Conservation (phyloP, 1,140 invertebrate species). For the Pogonus chalceus region DNA sequence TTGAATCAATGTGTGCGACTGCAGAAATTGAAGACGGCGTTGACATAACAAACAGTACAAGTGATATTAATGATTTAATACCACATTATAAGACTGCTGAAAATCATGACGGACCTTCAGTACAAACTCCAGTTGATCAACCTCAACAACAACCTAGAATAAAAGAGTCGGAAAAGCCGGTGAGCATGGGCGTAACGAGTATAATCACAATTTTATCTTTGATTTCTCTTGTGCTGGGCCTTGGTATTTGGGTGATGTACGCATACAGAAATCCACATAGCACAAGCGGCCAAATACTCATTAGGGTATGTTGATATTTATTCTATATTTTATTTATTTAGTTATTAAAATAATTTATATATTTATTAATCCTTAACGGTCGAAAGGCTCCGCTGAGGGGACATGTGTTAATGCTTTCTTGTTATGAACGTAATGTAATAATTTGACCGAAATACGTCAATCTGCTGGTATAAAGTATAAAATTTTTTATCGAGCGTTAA, state of each 20-base stretch:
- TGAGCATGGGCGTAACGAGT: slow-evolving; percentile 44
- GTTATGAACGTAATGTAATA: background rate
- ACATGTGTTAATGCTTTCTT: no score
- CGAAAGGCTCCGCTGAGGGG: no score
- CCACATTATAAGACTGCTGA: background rate
- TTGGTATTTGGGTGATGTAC: slow-evolving; percentile 73
- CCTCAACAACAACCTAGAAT: background rate
- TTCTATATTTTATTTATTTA: no score
- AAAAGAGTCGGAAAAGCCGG: slow-evolving; percentile 18
- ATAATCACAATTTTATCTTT: slow-evolving; percentile 57
- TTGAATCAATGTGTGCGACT: slow-evolving; percentile 34
- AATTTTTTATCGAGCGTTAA: no score
- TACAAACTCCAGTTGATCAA: background rate
- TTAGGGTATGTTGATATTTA: slow-evolving; percentile 63
- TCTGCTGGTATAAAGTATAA: no score
- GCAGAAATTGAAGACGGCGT: background rate
- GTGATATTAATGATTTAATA: background rate
- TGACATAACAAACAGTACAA: background rate
- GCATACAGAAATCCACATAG: slow-evolving; percentile 94
- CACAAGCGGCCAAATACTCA: slow-evolving; percentile 88
- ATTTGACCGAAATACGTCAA: background rate
- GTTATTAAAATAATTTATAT: no score
- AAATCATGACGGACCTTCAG: background rate
- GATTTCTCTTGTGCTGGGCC: slow-evolving; percentile 45
- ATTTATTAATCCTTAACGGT: no score